Conservation (phyloP, 2,888 invertebrate genomes). For the Drosophila neonasuta region DNA sequence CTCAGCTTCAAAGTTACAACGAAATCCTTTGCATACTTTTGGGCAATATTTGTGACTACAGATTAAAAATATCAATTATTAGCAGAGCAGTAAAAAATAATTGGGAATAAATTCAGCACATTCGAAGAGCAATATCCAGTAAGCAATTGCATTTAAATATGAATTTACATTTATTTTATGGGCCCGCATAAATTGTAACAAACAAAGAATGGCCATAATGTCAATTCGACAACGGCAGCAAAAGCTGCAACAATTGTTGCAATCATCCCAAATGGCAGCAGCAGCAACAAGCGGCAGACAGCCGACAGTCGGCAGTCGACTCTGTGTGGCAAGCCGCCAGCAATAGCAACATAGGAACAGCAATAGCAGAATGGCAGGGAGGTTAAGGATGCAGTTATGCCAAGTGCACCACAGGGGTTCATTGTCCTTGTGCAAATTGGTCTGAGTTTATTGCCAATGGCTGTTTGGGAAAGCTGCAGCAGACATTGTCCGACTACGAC, state of each 20-base stretch:
- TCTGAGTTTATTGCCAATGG: conserved; percentile 74
- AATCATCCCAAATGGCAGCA: conserved; percentile 39
- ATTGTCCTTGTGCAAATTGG: conserved; percentile 78
- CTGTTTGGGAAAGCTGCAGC: conserved; percentile 35
- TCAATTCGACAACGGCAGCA: conserved; percentile 53
- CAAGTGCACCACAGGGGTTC: conserved; percentile 76
- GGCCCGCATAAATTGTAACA: conserved; percentile 65
- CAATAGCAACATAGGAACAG: conserved; percentile 25
- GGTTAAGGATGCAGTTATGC: conserved; percentile 34
- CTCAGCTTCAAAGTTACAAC: not conserved
- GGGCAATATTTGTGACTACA: not conserved
- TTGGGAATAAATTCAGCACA: not conserved
- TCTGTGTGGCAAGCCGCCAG: conserved; percentile 67
- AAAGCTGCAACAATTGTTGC: conserved; percentile 60
- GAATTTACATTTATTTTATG: conserved; percentile 68
- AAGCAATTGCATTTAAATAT: conserved; percentile 10
- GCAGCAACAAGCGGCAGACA: conserved; percentile 27
- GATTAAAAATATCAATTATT: not conserved
- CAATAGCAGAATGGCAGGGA: conserved; percentile 16
- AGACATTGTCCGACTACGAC: conserved; percentile 51
- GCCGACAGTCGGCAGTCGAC: conserved; percentile 28
- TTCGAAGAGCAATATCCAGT: not conserved
- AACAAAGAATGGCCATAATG: conserved; percentile 62
- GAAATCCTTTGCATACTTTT: not conserved
- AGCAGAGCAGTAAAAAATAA: not conserved